Conservation (phyloP, 2,888 invertebrate genomes). For the Brachypterus glaber region DNA sequence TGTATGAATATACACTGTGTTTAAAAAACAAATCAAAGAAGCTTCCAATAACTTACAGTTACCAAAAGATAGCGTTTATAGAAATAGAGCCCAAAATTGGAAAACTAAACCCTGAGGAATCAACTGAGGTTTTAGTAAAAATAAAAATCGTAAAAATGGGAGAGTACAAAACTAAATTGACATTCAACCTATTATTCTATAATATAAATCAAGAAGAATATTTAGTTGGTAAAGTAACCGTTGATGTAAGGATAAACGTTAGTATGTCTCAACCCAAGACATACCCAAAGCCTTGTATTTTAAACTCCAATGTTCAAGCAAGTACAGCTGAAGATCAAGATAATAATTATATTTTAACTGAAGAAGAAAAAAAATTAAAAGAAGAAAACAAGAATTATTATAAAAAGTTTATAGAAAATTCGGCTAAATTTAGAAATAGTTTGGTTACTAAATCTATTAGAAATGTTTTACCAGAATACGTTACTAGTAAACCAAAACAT, state of each 20-base stretch:
- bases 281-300: too few species aligned
- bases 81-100: slow-evolving; percentile 22
- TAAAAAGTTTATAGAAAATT: slow-evolving; percentile 18
- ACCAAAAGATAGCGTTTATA: slow-evolving; percentile 29
- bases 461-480: too few species aligned
- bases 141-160: slow-evolving; percentile 27
- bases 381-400: slow-evolving; percentile 20
- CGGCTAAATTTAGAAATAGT: too few species aligned
- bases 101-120: slow-evolving; percentile 18
- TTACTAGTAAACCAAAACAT: too few species aligned
- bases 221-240: not conserved
- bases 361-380: slow-evolving; percentile 20
- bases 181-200: slow-evolving; percentile 26
- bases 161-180: slow-evolving; percentile 17
- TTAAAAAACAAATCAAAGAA: slow-evolving; percentile 25
- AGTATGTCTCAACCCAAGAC: too few species aligned
- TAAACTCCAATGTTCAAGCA: slow-evolving; percentile 21
- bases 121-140: slow-evolving; percentile 20
- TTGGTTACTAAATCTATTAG: too few species aligned
- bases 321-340: slow-evolving; percentile 23
- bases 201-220: too few species aligned
- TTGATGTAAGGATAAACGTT: not conserved
- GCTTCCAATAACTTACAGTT: slow-evolving; percentile 26
- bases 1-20: slow-evolving; percentile 21
- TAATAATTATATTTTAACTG: slow-evolving; percentile 24